Base-by-base conservation (phyloP, 2,797 vertebrate genomes). In the Enteromius mattozi region DNA sequence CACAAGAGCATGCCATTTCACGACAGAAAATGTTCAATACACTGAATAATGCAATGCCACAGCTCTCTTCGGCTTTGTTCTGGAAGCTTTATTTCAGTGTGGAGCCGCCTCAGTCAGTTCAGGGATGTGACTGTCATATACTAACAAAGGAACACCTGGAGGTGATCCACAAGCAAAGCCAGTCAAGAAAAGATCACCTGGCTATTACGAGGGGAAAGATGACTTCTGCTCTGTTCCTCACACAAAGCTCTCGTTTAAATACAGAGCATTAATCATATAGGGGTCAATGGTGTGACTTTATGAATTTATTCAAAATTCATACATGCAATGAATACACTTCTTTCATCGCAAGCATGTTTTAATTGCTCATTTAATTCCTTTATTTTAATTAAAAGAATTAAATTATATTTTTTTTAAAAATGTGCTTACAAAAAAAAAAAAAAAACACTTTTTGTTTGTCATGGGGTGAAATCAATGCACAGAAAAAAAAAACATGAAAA, bases 131-230 rank as follows among this genome's bases (percentile, higher is more conserved):
- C 84, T 87, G 87, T 84, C 87, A 87, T 82, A 79, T 82, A 79
- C 51, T 86, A 84, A 87, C 87, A 90, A 87, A 85, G 82, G 85
- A 85, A 82, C 85, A 89, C 80, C 88, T 89, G 86, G 84, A 89
- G 74, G 68, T 74, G 70, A 80, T 87, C 51, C 80, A 79, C 86
- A 70, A 71, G 72, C 80, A 78, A 16, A 45, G 51, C 78, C 72
- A 78, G 68, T 82, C 65, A 82, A 61, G 33, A 66, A 49, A 59
- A 83, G 30, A 76, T 74, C 65, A 59, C 51, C 66, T 84, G 59
- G 78, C 49, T 66, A 51, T 83, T 37, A 70, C 13, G 0, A 37
- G 35, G 24, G 42, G 75, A 74, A 10, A 54, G 3, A 65, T n/a
- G 17, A 30, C 33, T 59, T 78, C 24, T 45, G 13, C 10, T 24